Percentiles rank a stretch among this genome's conserved stretches.
These are phyloP conservation scores for Emydocephalus ijimae DNA, from an alignment of 2,113 vertebrate species.

Conservation along the genomic window DNA sequence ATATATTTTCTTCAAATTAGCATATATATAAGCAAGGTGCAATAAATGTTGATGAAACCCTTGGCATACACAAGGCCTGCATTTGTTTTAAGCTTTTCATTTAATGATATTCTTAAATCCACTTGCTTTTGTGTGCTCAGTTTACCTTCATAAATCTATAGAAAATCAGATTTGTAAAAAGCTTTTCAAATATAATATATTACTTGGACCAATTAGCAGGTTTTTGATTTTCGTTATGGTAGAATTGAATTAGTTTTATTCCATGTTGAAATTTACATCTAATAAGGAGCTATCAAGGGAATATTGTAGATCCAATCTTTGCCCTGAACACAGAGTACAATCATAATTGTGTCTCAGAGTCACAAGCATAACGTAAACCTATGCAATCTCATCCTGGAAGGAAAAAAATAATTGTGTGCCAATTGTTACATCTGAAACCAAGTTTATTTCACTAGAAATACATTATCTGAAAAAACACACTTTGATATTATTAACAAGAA, in stretches of 20 bases:
- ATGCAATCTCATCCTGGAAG: background rate
- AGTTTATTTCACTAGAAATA: background rate
- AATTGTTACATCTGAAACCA: background rate
- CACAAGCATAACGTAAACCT: background rate
- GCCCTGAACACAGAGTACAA: background rate
- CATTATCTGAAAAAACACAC: background rate
- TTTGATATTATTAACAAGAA: background rate
- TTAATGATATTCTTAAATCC: background rate
- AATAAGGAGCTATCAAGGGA: background rate
- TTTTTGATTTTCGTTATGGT: background rate
- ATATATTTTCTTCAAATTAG: background rate
- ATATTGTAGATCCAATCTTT: background rate
- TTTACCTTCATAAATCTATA: background rate
- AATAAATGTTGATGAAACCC: background rate
- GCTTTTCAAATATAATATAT: background rate
- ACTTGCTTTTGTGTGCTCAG: background rate
- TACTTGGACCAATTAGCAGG: background rate
- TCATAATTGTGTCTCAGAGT: background rate
- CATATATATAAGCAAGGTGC: rapidly evolving
- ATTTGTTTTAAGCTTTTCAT: background rate
- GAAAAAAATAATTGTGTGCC: background rate
- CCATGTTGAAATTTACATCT: background rate
- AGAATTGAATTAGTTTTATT: background rate
- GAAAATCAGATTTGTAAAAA: background rate
- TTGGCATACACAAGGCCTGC: background rate